These are phyloP conservation scores for Drosophila melanogaster DNA, from an alignment of 1,140 invertebrate species.

Conservation along the genomic window DNA sequence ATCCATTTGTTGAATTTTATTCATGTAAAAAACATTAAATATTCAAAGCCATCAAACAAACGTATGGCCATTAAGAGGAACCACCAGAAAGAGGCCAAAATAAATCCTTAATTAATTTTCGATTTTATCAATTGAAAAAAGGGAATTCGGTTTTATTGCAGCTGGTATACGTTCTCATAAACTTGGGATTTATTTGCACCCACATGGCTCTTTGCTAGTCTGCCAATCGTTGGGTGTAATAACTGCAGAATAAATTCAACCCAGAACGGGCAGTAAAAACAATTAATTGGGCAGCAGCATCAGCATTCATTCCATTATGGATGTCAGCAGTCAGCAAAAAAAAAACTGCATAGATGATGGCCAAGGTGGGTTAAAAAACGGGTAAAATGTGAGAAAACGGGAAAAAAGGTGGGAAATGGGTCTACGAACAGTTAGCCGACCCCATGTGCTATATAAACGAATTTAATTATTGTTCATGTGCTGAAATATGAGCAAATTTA, in stretches of 20 bases:
- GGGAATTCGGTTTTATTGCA: slow-evolving; percentile 26
- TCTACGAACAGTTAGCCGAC: slow-evolving; percentile 48
- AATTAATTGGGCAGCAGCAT: slow-evolving; percentile 74
- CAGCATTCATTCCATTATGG: slow-evolving; percentile 80
- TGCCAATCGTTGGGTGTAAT: slow-evolving; percentile 25
- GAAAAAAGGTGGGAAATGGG: background rate
- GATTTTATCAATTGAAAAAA: slow-evolving; percentile 56
- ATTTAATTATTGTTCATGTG: slow-evolving; percentile 83
- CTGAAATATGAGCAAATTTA: slow-evolving; percentile 81
- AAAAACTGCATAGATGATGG: slow-evolving; percentile 42
- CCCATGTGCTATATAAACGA: slow-evolving; percentile 76
- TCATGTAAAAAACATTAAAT: slow-evolving; percentile 4
- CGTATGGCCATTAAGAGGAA: slow-evolving; percentile 12
- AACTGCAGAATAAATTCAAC: slow-evolving; percentile 61
- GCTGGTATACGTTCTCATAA: slow-evolving; percentile 44
- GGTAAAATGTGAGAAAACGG: too few species aligned
- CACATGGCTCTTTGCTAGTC: slow-evolving; percentile 38
- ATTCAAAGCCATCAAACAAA: background rate
- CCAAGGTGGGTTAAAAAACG: slow-evolving; percentile 1
- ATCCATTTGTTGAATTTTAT: slow-evolving; percentile 24
- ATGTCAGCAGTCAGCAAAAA: slow-evolving; percentile 61
- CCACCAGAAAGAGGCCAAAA: slow-evolving; percentile 19
- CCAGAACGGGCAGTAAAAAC: slow-evolving; percentile 48
- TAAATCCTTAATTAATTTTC: slow-evolving; percentile 70
- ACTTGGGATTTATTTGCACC: slow-evolving; percentile 42